Conservation (phyloP, 2,797 vertebrate genomes). For the Danio jaintianensis region DNA sequence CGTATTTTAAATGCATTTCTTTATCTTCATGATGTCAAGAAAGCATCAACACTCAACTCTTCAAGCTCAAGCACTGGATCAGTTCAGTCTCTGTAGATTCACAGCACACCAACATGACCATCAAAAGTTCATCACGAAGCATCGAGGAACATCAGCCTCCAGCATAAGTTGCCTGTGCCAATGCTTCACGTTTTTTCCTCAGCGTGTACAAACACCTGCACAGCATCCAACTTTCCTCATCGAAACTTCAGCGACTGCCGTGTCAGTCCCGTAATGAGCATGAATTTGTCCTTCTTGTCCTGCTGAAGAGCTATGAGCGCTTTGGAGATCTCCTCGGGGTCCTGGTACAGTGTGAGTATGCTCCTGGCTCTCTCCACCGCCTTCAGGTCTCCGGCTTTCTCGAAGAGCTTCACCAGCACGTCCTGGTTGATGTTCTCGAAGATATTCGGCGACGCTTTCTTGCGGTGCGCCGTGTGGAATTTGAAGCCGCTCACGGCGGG, state of each 20-base stretch:
- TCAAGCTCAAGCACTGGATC: not conserved
- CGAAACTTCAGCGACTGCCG: slow-evolving; percentile 75
- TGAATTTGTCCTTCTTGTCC: slow-evolving; percentile 80
- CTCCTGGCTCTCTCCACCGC: slow-evolving; percentile 83
- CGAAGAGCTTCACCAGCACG: slow-evolving; percentile 82
- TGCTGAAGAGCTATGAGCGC: slow-evolving; percentile 82
- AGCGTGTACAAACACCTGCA: not conserved
- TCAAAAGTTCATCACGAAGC: not conserved
- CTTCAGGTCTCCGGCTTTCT: slow-evolving; percentile 81
- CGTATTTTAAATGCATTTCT: not conserved
- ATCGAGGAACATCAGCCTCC: not conserved
- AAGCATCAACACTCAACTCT: not conserved
- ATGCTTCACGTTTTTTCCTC: not conserved
- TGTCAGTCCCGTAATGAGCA: slow-evolving; percentile 79
- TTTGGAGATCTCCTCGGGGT: slow-evolving; percentile 78
- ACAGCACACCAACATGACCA: not conserved
- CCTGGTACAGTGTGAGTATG: slow-evolving; percentile 79
- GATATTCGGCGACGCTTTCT: slow-evolving; percentile 84
- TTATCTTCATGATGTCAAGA: not conserved
- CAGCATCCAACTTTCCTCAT: not conserved
- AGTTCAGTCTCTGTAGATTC: not conserved
- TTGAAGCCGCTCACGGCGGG: slow-evolving; percentile 78
- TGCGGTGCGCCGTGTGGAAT: slow-evolving; percentile 83
- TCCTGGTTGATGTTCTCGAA: slow-evolving; percentile 82
- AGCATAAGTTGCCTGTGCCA: not conserved